These are phyloP conservation scores for Lasioglossum malachurum DNA, from an alignment of 2,888 invertebrate species.

Conservation along the genomic window DNA sequence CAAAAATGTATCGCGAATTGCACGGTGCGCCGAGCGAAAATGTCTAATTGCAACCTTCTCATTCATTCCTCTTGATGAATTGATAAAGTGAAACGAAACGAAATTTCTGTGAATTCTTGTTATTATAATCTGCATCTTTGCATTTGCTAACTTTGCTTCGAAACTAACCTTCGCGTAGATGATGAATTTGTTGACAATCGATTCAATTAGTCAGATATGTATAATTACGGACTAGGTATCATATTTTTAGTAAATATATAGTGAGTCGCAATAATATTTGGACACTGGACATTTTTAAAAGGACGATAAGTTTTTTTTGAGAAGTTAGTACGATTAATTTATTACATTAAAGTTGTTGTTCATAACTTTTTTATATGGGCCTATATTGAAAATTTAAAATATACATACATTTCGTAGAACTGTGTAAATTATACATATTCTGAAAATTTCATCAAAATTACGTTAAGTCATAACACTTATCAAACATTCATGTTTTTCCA, in stretches of 20 bases:
- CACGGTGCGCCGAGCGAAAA: neutral
- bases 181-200: neutral
- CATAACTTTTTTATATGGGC: no score
- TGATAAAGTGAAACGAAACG: neutral
- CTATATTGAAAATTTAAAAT: no score
- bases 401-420: no score
- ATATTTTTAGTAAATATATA: no score
- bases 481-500: neutral
- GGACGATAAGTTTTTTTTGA: no score
- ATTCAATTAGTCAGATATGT: neutral
- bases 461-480: neutral
- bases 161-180: neutral
- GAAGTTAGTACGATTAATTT: no score
- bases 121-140: neutral
- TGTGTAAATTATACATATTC: no score
- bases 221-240: no score
- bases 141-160: neutral
- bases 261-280: no score
- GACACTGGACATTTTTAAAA: no score
- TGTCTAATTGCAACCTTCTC: neutral
- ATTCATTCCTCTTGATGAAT: neutral
- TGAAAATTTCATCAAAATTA: no score
- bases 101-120: neutral
- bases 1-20: neutral
- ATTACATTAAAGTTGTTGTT: no score